Evolutionary conservation across 2,888 invertebrate genomes (phyloP).

Genomic region (Ditula angustiorana): DNA sequence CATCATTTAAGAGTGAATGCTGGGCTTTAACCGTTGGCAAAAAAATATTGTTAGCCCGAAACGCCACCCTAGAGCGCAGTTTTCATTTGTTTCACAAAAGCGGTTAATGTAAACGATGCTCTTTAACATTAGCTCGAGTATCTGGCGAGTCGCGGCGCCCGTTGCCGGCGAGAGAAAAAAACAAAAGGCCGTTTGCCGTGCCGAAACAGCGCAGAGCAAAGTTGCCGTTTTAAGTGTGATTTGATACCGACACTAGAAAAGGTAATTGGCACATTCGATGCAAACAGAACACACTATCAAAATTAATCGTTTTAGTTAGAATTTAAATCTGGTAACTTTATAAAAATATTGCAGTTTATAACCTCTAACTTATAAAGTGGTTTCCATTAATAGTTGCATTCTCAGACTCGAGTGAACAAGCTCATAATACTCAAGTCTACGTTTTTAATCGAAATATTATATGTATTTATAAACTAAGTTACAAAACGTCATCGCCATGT

Average conservation of each 20-base stretch:
- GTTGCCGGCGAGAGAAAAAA: constrained; percentile 42
- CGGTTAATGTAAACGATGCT: constrained; percentile 73
- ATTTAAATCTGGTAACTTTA: too few species aligned
- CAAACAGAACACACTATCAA: background rate
- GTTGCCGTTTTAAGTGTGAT: constrained; percentile 7
- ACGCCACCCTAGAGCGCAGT: constrained; percentile 66
- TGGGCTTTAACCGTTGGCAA: constrained; percentile 33
- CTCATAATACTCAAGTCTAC: background rate
- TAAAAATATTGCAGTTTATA: too few species aligned
- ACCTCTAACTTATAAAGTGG: too few species aligned
- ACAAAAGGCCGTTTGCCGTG: constrained; percentile 12
- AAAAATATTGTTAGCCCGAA: constrained; percentile 60
- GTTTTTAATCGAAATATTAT: too few species aligned
- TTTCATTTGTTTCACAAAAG: constrained; percentile 76
- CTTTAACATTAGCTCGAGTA: constrained; percentile 75
- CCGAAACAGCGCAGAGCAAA: constrained; percentile 7
- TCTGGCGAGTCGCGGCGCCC: constrained; percentile 56
- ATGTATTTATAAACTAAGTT: too few species aligned
- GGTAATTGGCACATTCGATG: constrained; percentile 3
- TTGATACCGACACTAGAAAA: constrained; percentile 1
- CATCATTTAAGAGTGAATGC: constrained; percentile 22
- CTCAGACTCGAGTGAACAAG: background rate
- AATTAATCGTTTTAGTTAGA: background rate
- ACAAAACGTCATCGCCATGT: constrained; percentile 1
- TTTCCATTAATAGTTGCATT: background rate